Conservation (phyloP, 1,140 invertebrate genomes). For the Drosophila biarmipes region DNA sequence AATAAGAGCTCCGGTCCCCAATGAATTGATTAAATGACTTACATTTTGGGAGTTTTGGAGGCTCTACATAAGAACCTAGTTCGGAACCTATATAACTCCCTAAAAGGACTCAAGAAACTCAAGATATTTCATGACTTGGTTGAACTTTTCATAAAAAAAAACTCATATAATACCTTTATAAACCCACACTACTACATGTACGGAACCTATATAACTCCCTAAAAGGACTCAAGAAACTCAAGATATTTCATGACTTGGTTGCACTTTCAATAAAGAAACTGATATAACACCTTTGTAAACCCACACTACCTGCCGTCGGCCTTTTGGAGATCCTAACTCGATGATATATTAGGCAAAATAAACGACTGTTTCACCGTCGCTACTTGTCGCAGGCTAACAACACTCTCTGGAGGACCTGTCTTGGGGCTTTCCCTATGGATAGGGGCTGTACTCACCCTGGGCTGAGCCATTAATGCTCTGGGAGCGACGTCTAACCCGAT, state of each 20-base stretch:
- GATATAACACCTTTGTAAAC: not conserved
- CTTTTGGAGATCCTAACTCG: constrained; percentile 3
- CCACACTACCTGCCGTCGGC: constrained; percentile 22
- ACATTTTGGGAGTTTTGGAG: not conserved
- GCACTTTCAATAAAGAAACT: not conserved
- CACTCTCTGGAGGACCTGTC: constrained; percentile 10
- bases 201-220: not conserved
- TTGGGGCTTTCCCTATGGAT: not conserved
- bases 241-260: not conserved
- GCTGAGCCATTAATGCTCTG: constrained; percentile 85
- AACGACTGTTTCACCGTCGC: constrained; percentile 18
- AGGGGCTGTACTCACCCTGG: constrained; percentile 76
- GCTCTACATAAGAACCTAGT: not conserved
- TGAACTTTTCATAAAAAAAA: not conserved
- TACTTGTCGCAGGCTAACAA: constrained; percentile 15
- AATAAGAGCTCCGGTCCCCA: constrained; percentile 11
- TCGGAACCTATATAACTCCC: not conserved
- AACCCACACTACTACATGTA: not conserved
- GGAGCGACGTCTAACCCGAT: constrained; percentile 85
- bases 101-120: not conserved
- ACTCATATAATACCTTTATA: not conserved
- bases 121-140: not conserved
- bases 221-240: not conserved
- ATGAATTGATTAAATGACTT: constrained; percentile 25
- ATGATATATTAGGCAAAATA: not conserved